These are phyloP conservation scores for Bambusicola thoracicus DNA, from an alignment of 2,113 vertebrate genomes.

Conservation along the genomic window DNA sequence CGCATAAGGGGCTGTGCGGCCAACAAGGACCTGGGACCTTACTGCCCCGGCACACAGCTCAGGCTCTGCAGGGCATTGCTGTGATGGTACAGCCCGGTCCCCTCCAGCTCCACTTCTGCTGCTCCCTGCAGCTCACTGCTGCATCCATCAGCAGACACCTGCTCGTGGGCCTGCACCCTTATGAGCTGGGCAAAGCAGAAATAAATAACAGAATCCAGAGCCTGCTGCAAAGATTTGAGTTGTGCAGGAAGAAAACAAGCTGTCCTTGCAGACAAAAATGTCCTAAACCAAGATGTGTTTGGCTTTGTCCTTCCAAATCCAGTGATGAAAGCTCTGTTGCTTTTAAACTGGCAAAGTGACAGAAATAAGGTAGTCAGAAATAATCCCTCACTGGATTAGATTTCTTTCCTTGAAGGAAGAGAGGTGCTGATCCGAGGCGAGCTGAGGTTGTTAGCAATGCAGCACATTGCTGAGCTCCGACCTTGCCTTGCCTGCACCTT, in stretches of 20 bases:
- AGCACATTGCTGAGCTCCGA: background rate
- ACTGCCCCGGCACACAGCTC: background rate
- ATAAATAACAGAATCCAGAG: background rate
- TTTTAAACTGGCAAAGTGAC: conserved; percentile 54
- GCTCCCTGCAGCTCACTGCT: background rate
- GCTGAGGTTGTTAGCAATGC: conserved; percentile 29
- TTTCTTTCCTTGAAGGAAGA: conserved; percentile 54
- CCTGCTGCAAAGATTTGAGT: background rate
- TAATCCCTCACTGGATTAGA: conserved; percentile 65
- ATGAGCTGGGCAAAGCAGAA: background rate
- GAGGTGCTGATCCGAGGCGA: background rate
- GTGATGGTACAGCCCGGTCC: background rate
- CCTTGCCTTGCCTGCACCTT: background rate
- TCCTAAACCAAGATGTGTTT: background rate
- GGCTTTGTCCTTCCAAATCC: conserved; percentile 57
- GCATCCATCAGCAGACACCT: accelerated
- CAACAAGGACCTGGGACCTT: background rate
- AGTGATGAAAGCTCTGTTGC: conserved; percentile 29
- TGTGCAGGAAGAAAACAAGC: background rate
- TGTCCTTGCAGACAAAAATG: conserved; percentile 25
- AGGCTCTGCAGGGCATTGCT: background rate
- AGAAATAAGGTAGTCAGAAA: conserved; percentile 52
- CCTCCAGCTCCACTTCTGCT: background rate
- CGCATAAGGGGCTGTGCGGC: accelerated
- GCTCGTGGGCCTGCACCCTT: background rate